phyloP scores from a whole-genome alignment of 2,888 invertebrate species.

The Pycnomerus fuliginosus region DNA sequence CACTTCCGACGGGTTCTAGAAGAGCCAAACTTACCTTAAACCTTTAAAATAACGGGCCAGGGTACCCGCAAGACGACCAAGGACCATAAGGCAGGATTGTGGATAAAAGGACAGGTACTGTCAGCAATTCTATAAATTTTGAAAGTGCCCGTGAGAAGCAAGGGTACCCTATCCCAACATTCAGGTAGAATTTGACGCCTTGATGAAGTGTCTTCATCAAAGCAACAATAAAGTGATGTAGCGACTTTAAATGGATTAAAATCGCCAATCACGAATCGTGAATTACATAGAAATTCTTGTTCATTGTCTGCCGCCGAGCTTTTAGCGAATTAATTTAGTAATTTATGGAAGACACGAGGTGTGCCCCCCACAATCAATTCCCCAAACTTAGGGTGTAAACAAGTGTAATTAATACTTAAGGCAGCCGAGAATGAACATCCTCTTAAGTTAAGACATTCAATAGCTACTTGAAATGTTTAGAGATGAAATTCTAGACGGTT shows the following conservation, averaged over 20 bases:
- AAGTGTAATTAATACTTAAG: constrained; percentile 5
- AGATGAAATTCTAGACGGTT: too few relatives aligned
- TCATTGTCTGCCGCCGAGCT: constrained; percentile 12
- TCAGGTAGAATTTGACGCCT: constrained; percentile 69
- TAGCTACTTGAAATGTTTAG: constrained; percentile 14
- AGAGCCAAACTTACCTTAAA: constrained; percentile 36
- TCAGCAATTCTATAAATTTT: constrained; percentile 40
- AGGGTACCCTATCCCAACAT: constrained; percentile 99
- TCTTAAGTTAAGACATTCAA: constrained; percentile 4
- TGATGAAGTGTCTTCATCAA: constrained; percentile 26
- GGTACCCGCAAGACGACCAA: constrained; percentile 45
- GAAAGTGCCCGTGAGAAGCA: constrained; percentile 56
- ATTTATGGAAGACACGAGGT: constrained; percentile 14
- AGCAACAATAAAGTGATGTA: not conserved
- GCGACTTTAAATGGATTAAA: not conserved
- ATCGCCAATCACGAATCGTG: too few relatives aligned
- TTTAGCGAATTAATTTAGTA: constrained; percentile 21
- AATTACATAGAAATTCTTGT: not conserved
- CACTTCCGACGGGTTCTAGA: constrained; percentile 57
- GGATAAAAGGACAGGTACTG: constrained; percentile 42
- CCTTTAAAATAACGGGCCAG: constrained; percentile 40
- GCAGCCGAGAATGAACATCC: constrained; percentile 9
- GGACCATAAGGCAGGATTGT: constrained; percentile 10
- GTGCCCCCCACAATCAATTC: constrained; percentile 8
- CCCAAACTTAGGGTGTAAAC: constrained; percentile 1